Conservation (phyloP, 1,140 invertebrate genomes). For the Laupala kohalensis region DNA sequence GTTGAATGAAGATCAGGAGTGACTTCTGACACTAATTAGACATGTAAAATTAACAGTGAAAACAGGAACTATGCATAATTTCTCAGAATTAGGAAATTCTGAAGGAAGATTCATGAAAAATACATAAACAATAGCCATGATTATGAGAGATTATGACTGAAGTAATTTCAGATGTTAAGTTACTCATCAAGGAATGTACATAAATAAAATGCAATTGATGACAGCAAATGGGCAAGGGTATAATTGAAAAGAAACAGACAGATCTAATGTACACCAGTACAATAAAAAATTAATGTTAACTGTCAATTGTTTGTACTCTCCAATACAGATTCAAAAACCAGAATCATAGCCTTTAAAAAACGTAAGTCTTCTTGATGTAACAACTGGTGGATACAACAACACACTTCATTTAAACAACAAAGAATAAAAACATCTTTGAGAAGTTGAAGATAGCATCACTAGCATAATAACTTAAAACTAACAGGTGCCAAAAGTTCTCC, state of each 20-base stretch:
- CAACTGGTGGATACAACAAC: background rate
- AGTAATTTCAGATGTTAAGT: background rate
- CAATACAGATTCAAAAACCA: background rate
- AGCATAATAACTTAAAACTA: background rate
- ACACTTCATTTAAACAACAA: background rate
- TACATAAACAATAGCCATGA: background rate
- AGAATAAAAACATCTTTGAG: background rate
- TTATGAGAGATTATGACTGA: background rate
- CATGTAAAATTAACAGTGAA: background rate
- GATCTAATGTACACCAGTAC: background rate
- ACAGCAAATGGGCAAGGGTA: background rate
- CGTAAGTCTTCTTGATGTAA: background rate
- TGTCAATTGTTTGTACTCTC: background rate
- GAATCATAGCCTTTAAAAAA: background rate
- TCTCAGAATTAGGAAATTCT: background rate
- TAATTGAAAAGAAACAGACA: background rate
- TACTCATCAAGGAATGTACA: background rate
- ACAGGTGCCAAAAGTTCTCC: background rate
- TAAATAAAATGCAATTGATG: background rate
- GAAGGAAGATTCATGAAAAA: background rate
- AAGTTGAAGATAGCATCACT: background rate
- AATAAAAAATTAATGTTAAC: background rate
- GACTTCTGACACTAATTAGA: background rate
- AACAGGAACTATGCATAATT: slow-evolving; percentile 3
- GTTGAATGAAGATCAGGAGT: background rate